Evolutionary conservation across 2,113 vertebrate species (phyloP).

Genomic region (Thamnaconus septentrionalis): DNA sequence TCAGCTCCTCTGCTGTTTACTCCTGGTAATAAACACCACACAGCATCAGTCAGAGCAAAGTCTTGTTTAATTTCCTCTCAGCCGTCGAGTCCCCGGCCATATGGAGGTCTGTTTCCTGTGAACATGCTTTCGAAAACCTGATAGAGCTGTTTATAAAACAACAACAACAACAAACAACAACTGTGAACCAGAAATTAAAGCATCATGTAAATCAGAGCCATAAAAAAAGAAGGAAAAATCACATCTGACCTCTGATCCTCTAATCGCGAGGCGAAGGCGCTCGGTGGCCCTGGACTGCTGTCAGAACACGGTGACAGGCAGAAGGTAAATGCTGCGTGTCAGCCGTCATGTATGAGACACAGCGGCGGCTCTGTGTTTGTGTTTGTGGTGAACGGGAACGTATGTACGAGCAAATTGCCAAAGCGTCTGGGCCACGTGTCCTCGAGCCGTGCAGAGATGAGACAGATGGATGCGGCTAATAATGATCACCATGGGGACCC

Average conservation of each 20-base stretch:
- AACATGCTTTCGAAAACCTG: not conserved
- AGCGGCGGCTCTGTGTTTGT: constrained; percentile 10
- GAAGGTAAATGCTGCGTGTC: too few relatives aligned
- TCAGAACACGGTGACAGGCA: too few relatives aligned
- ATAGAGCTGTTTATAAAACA: too few relatives aligned
- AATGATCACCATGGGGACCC: constrained; percentile 51
- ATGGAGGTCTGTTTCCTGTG: constrained; percentile 3
- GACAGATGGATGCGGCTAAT: constrained; percentile 54
- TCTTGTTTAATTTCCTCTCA: constrained; percentile 44
- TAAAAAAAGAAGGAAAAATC: too few relatives aligned
- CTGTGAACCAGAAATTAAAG: too few relatives aligned
- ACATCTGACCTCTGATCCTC: too few relatives aligned
- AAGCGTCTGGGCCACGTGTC: not conserved
- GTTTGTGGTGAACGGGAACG: not conserved
- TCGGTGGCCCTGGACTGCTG: too few relatives aligned
- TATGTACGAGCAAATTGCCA: not conserved
- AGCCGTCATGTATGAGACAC: not conserved
- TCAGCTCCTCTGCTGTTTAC: constrained; percentile 38
- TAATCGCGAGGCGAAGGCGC: too few relatives aligned
- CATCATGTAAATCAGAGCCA: too few relatives aligned
- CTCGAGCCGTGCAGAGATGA: constrained; percentile 2
- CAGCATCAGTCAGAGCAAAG: constrained; percentile 29
- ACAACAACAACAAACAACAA: too few relatives aligned
- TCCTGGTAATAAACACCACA: constrained; percentile 35
- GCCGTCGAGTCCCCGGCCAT: constrained; percentile 1